A percentile compares a stretch with the other conserved stretches of the same genome.
Evolutionary conservation across 2,888 invertebrate genomes (phyloP).

Genomic region (Perizoma flavofasciatum): DNA sequence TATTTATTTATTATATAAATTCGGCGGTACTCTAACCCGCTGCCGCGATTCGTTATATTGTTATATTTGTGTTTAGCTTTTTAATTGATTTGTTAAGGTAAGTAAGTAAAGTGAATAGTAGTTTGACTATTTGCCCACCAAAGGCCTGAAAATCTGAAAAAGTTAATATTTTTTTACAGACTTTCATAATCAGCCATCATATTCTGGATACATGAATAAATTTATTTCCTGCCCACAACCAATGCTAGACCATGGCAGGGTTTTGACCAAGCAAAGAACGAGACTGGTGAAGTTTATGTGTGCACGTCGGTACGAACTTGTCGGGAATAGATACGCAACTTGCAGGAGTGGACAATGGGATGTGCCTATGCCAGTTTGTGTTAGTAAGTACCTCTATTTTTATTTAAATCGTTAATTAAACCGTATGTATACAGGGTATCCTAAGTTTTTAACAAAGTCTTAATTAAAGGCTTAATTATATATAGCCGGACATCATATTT

Average conservation of each 20-base stretch:
- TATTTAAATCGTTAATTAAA: neutral
- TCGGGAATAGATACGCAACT: constrained; percentile 88
- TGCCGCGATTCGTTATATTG: too few species aligned
- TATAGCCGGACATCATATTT: too few species aligned
- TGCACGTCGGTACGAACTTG: constrained; percentile 82
- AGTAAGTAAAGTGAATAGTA: too few species aligned
- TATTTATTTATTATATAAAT: too few species aligned
- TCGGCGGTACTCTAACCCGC: too few species aligned
- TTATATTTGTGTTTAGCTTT: too few species aligned
- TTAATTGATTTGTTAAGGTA: too few species aligned
- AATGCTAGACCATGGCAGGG: constrained; percentile 74
- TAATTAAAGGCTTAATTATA: too few species aligned
- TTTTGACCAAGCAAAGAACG: constrained; percentile 72
- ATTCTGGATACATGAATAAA: neutral
- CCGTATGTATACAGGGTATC: too few species aligned
- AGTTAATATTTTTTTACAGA: neutral
- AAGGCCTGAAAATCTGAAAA: neutral
- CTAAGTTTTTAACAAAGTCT: too few species aligned
- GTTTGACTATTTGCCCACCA: too few species aligned
- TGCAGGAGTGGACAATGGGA: constrained; percentile 90
- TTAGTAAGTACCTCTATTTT: constrained; percentile 84
- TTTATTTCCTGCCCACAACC: constrained; percentile 58
- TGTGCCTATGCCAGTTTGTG: constrained; percentile 86
- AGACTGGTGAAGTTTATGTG: constrained; percentile 85
- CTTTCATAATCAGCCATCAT: constrained; percentile 21